Base-by-base conservation (phyloP, 2,113 vertebrate species). In the Coptodon bakossiorum region DNA sequence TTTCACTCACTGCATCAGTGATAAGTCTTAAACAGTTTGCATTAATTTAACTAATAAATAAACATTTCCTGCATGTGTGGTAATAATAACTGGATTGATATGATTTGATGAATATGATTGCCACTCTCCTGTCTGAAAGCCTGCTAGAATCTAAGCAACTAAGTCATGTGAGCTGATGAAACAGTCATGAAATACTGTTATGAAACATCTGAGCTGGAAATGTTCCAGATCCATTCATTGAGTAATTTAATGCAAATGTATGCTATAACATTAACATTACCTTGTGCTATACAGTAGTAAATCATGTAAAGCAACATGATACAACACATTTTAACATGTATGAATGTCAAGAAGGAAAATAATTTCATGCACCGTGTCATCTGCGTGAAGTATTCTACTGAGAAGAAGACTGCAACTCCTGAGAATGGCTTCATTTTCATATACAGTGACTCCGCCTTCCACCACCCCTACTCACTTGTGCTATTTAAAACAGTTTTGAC, bases 401-500 rank as follows among this genome's bases (percentile, higher is more conserved):
- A 83, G 53, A 56, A 24, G 19, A 71, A 24, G 36, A 29, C 43
- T 66, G 54, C 17, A n/a, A 34, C 83, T 83, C 66, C 81, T 59
- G 56, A 85, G 54, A 85, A 27, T 16, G 16, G 48, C 87, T 83
- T 13, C 50, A 84, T 81, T 86, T 85, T 54, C 53, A 80, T 11
- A 76, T 71, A 11, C 61, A 24, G 16, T 1, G 50, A 29, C 27
- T 52, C 73, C 3, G 4, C 73, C 73, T 78, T n/a, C 45, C 73
- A 50, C 27, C 14, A 19, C 1, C 73, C 45, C 73, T 5, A 9
- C 12, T 68, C 40, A 43, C n/a, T 34, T 22, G 12, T n/a, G 16
- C 84, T 83, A 40, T 82, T 91, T 86, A 92, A 88, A 91, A 84
- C 86, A 66, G 61, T 81, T 88, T 53, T 86, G 84, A 90, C 85